Percentiles rank a stretch among this genome's conserved stretches.
Conservation (phyloP, 92 coral and sea anemone species). For the Porites evermanni region DNA sequence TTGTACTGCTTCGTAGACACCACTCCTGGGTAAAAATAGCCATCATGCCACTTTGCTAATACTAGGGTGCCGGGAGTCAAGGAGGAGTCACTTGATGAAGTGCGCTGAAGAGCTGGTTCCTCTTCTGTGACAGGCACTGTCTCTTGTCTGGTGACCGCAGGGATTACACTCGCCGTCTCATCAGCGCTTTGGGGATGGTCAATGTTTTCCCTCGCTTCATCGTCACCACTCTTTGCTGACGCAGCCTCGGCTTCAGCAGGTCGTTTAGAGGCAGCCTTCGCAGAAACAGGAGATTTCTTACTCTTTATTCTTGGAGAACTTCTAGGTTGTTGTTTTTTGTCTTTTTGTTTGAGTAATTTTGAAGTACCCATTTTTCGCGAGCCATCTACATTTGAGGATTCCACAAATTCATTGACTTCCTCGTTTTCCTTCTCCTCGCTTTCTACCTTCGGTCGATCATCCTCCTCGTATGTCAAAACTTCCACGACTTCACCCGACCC, state of each 20-base stretch:
- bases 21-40: constrained; percentile 86
- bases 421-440: constrained; percentile 49
- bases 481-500: constrained; percentile 59
- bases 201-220: background rate
- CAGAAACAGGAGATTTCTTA: background rate
- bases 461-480: constrained; percentile 53
- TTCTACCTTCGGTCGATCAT: constrained; percentile 53
- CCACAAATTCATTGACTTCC: constrained; percentile 38
- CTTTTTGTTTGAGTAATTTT: constrained; percentile 15
- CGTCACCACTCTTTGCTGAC: background rate
- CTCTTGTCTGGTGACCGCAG: constrained; percentile 36
- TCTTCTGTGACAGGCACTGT: constrained; percentile 39
- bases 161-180: constrained; percentile 13
- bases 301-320: constrained; percentile 45
- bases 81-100: constrained; percentile 31
- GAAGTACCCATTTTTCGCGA: constrained; percentile 34
- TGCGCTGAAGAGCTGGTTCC: constrained; percentile 31
- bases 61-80: constrained; percentile 79
- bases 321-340: constrained; percentile 1
- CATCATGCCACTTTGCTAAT: constrained; percentile 92
- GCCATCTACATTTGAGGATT: constrained; percentile 25
- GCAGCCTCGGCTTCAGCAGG: background rate
- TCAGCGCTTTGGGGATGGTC: background rate
- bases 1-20: constrained; percentile 68
- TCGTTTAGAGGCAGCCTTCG: constrained; percentile 7